phyloP scores from a whole-genome alignment of 2,113 vertebrate genomes.

The Hyperopisus bebe region DNA sequence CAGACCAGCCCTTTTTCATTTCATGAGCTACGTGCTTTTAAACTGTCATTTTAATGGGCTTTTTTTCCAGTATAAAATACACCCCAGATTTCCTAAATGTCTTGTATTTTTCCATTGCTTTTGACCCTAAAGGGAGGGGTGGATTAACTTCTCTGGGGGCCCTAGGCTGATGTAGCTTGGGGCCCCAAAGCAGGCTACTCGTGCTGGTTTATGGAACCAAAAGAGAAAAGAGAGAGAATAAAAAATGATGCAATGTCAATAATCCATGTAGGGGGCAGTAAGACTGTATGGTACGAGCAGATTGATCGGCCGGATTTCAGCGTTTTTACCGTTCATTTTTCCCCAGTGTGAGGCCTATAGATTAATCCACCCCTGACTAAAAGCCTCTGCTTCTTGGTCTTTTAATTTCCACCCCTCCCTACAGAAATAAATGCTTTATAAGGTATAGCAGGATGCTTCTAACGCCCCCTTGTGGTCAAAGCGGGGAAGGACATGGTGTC shows the following conservation, averaged over 20 bases:
- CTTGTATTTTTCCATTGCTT: not conserved
- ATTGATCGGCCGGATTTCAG: not conserved
- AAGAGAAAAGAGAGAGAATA: not conserved
- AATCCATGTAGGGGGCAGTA: not conserved
- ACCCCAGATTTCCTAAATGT: not conserved
- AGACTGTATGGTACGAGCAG: not conserved
- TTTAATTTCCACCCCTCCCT: not conserved
- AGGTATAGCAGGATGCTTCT: constrained; percentile 44
- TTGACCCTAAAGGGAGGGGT: not conserved
- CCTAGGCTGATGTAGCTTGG: not conserved
- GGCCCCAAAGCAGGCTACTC: not conserved
- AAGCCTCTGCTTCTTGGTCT: not conserved
- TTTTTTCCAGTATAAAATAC: not conserved
- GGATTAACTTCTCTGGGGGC: not conserved
- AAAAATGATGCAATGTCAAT: not conserved
- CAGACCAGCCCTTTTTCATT: not conserved
- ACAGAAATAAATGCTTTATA: constrained; percentile 46
- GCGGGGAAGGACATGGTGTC: constrained; percentile 17
- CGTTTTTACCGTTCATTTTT: not conserved
- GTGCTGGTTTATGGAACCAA: not conserved
- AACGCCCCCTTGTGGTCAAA: constrained; percentile 19
- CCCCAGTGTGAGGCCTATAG: not conserved
- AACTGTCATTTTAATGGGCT: not conserved
- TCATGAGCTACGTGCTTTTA: not conserved
- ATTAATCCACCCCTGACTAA: not conserved